Base-by-base conservation (phyloP, 2,888 invertebrate genomes). In the Dinocampus coccinellae region DNA sequence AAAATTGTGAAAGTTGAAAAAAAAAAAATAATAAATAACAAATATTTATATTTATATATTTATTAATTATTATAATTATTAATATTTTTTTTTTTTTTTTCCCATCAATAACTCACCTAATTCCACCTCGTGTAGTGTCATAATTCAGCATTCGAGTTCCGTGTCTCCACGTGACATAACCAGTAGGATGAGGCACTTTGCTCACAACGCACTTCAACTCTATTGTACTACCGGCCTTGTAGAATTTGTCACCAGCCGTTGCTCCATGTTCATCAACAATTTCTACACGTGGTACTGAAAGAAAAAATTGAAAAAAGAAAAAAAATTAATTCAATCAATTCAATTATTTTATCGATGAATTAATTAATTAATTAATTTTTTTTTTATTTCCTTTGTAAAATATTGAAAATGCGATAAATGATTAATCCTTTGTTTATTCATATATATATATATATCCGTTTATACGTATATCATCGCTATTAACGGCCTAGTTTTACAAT, bases 211-310 rank as follows among this genome's bases (percentile, higher is more conserved):
- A 95, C 80, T 94, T 92, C 71, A 95, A 89, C 85, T 95, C 95
- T 82, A 95, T 94, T 79, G 94, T 94, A 78, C 94, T 94, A 36
- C 94, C 94, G 79, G 93, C 92, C 85, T 94, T 94, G 89, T 94
- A 94, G 87, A 93, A 93, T 88, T 94, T 94, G 88, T 94, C 94
- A 75, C 92, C 92, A 0, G 94, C 91, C 47, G 92, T 91, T 36
- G 92, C 91, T 16, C 94, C 94, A 78, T 94, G 90, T 82, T 94
- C 94, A 84, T 95, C 95, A 60, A 94, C 91, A 79, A 95, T 94
- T 84, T 93, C 93, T 81, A 95, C 93, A 84, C 92, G 92, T 82
- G 95, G 95, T 84, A 94, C 95, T 95, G 90, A 55, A 87, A 87
- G 74, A 79, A 67, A 75, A 73, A 75, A 75, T 22, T 39, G 34